Percentiles rank a stretch among this genome's conserved stretches.
Conservation (phyloP, 2,888 invertebrate species). For the Torymus texanus region DNA sequence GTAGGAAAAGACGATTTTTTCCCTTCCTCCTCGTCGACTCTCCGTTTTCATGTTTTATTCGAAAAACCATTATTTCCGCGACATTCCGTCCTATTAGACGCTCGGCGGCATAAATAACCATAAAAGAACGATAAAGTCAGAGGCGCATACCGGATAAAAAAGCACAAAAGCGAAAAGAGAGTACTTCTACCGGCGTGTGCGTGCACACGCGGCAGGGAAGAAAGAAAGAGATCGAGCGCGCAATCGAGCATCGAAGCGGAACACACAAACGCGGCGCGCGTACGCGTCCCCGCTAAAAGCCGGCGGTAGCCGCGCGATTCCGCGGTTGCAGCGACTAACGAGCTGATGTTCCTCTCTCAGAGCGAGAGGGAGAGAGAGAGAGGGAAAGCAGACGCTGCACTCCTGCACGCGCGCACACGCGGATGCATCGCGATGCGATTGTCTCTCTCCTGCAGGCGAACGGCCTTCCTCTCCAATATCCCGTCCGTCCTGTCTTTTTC, state of each 20-base stretch:
- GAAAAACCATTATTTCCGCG: constrained; percentile 54
- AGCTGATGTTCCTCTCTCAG: constrained; percentile 55
- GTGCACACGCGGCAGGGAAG: neutral
- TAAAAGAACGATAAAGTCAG: constrained; percentile 52
- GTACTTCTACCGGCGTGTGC: neutral
- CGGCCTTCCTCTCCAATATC: constrained; percentile 32
- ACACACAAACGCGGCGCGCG: constrained; percentile 14
- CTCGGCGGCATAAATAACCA: constrained; percentile 50
- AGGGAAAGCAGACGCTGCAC: neutral
- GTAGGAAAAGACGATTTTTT: constrained; percentile 7
- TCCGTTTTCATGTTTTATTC: constrained; percentile 52
- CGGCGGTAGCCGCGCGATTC: constrained; percentile 52
- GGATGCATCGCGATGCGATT: constrained; percentile 42
- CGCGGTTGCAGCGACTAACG: constrained; percentile 60
- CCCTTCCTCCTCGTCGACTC: neutral
- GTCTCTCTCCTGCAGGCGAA: constrained; percentile 3
- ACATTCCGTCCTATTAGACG: constrained; percentile 54
- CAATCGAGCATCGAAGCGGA: constrained; percentile 40
- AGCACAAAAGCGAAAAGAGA: constrained; percentile 21
- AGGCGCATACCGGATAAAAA: constrained; percentile 30
- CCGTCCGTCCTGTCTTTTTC: constrained; percentile 24
- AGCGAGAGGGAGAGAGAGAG: constrained; percentile 13
- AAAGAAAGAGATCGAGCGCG: constrained; percentile 47
- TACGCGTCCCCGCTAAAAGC: constrained; percentile 13
- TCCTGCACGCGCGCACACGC: neutral